Percentiles rank a stretch among this genome's conserved stretches.
These are phyloP conservation scores for Hormaphis cornu DNA, from an alignment of 1,140 invertebrate species.

Conservation along the genomic window DNA sequence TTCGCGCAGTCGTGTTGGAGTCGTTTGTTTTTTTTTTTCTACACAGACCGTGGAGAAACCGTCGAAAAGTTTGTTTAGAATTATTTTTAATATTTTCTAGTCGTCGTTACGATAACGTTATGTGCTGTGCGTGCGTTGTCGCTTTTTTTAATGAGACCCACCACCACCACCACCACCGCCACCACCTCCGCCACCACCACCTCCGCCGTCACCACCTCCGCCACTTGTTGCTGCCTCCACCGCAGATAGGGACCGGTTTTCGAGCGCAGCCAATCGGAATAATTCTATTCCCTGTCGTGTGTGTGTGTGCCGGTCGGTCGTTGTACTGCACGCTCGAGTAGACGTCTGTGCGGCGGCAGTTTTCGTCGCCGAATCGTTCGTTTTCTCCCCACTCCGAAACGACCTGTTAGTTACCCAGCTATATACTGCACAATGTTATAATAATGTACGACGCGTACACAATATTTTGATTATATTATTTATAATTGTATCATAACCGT, in stretches of 20 bases:
- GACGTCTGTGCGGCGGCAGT: background rate
- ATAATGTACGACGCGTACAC: no score
- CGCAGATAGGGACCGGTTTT: conserved; percentile 14
- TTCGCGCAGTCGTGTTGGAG: no score
- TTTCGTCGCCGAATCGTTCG: background rate
- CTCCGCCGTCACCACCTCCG: background rate
- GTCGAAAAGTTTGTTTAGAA: no score
- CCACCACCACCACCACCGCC: background rate
- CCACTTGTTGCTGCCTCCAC: no score
- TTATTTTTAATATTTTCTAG: no score
- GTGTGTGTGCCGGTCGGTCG: background rate
- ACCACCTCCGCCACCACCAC: background rate
- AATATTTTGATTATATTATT: background rate
- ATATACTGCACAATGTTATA: no score
- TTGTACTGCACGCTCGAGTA: background rate
- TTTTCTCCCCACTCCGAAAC: background rate
- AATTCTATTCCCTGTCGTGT: background rate
- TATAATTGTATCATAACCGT: no score
- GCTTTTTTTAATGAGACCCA: conserved; percentile 12
- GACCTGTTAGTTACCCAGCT: background rate
- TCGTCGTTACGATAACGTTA: no score
- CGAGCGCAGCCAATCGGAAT: background rate
- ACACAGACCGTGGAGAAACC: no score
- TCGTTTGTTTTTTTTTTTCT: no score
- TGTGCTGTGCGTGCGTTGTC: background rate